Conservation (phyloP, 2,797 vertebrate genomes). For the Sebastes dallii region DNA sequence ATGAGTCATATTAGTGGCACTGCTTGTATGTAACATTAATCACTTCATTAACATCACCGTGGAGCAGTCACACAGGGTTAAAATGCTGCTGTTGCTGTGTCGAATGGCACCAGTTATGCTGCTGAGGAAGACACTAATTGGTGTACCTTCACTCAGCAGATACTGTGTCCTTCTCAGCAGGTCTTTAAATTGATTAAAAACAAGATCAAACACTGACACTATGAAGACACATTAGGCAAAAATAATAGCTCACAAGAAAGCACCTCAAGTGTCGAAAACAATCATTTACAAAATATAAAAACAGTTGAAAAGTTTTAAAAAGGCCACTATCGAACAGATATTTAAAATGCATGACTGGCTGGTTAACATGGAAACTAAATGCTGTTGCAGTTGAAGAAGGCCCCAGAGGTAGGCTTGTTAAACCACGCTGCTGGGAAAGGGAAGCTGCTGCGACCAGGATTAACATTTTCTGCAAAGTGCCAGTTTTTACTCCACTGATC, state of each 20-base stretch:
- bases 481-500: slow-evolving; percentile 48
- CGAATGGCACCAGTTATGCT: neutral
- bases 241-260: slow-evolving; percentile 32
- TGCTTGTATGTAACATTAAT: neutral
- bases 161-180: neutral
- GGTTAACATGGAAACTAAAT: slow-evolving; percentile 38
- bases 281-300: slow-evolving; percentile 48
- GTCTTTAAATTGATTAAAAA: slow-evolving; percentile 3
- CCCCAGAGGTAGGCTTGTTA: slow-evolving; percentile 45
- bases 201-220: neutral
- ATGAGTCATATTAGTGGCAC: slow-evolving; percentile 1
- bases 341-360: slow-evolving; percentile 31
- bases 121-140: slow-evolving; percentile 6
- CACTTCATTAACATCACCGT: slow-evolving; percentile 14
- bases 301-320: slow-evolving; percentile 28
- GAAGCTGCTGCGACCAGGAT: slow-evolving; percentile 35
- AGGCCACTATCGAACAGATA: slow-evolving; percentile 30
- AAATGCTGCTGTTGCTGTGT: slow-evolving; percentile 1
- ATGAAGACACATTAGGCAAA: slow-evolving; percentile 5
- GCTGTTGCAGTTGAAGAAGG: slow-evolving; percentile 17
- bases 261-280: slow-evolving; percentile 20
- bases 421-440: slow-evolving; percentile 20
- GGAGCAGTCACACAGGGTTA: neutral
- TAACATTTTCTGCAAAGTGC: slow-evolving; percentile 43
- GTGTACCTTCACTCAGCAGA: neutral